A percentile compares a stretch with the other conserved stretches of the same genome.
These are phyloP conservation scores for Ethmia dodecea DNA, from an alignment of 2,888 invertebrate genomes.

Conservation along the genomic window DNA sequence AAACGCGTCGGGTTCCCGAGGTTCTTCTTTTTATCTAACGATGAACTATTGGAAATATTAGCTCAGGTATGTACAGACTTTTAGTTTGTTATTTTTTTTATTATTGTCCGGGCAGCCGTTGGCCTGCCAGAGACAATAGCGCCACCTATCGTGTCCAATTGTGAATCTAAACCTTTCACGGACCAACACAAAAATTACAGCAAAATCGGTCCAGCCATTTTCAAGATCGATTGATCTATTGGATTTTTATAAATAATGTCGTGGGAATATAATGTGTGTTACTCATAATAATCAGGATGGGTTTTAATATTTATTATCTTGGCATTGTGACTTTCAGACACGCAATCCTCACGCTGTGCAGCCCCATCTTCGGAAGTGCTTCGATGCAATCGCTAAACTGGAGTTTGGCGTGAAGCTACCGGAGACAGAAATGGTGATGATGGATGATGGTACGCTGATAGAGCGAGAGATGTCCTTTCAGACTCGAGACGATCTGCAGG, in stretches of 20 bases:
- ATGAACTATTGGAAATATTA: constrained; percentile 92
- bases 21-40: constrained; percentile 94
- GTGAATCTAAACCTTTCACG: no score
- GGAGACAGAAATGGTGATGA: constrained; percentile 70
- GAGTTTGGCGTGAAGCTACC: constrained; percentile 83
- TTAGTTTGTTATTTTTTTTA: neutral
- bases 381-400: constrained; percentile 87
- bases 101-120: no score
- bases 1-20: constrained; percentile 92
- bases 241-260: no score
- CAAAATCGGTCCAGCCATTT: no score
- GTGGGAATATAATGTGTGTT: no score
- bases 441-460: constrained; percentile 67
- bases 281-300: no score
- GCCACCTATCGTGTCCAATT: no score
- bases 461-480: constrained; percentile 63
- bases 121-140: no score
- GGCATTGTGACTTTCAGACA: constrained; percentile 81
- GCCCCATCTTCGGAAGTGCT: constrained; percentile 93
- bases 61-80: constrained; percentile 81
- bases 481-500: constrained; percentile 57
- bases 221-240: no score
- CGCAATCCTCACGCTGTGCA: constrained; percentile 93
- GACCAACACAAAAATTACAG: no score
- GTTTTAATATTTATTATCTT: no score